Percentiles rank a stretch among this genome's conserved stretches.
Conservation (phyloP, 2,888 invertebrate genomes). For the Pelosia muscerda region DNA sequence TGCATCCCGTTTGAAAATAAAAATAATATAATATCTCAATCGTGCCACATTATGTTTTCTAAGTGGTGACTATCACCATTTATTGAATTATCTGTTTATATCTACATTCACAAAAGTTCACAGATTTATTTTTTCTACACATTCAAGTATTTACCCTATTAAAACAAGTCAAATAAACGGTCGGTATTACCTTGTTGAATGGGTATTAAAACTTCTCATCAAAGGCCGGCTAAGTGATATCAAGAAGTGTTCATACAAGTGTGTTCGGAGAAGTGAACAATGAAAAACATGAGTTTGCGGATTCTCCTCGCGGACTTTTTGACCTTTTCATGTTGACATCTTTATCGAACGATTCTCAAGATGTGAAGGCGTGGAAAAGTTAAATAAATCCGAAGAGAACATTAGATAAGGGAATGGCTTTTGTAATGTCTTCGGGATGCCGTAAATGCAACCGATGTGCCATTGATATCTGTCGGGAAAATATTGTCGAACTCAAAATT, state of each 20-base stretch:
- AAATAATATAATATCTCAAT: too few species aligned
- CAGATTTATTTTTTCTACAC: background rate
- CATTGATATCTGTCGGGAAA: slow-evolving; percentile 77
- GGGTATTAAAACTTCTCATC: background rate
- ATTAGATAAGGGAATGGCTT: slow-evolving; percentile 86
- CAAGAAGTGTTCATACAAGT: slow-evolving; percentile 2
- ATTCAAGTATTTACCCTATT: background rate
- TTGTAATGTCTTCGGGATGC: slow-evolving; percentile 85
- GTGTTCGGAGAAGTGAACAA: slow-evolving; percentile 15
- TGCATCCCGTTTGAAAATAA: too few species aligned
- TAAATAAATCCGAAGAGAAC: slow-evolving; percentile 84
- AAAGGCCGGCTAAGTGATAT: background rate
- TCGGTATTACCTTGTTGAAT: background rate
- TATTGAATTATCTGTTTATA: too few species aligned
- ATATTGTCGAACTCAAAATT: slow-evolving; percentile 66
- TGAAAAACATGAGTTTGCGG: slow-evolving; percentile 54
- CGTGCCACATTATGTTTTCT: too few species aligned
- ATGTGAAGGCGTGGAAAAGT: slow-evolving; percentile 84
- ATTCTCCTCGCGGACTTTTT: slow-evolving; percentile 64
- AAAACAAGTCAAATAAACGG: background rate
- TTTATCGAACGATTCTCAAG: slow-evolving; percentile 82
- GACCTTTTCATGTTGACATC: slow-evolving; percentile 83
- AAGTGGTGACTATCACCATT: too few species aligned
- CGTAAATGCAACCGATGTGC: slow-evolving; percentile 85
- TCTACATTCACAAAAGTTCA: background rate